Base-by-base conservation (phyloP, 2,888 invertebrate genomes). In the Strigamia maritima region DNA sequence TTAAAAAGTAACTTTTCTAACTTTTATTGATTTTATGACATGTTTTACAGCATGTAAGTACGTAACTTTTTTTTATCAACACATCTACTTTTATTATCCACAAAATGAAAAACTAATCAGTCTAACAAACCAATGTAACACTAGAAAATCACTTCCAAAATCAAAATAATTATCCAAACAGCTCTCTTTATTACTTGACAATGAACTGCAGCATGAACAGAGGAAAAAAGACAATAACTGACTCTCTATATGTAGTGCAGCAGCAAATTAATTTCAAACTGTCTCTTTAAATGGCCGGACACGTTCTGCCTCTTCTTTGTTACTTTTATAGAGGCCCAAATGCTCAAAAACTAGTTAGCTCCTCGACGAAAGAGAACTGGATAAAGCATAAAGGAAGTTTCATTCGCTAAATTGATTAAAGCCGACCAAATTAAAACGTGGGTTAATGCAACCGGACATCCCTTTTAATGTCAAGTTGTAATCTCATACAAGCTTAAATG, bases 361-460 rank as follows among this genome's bases (percentile, higher is more conserved):
- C 44, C 44, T 44, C 44, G 12, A 35, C 35, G 35, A 6, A n/a
- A 44, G n/a, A 16, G 44, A 12, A 44, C 44, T 44, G 44, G 44
- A 44, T 44, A 44, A 44, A 44, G 44, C 44, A n/a, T 44, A 16
- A n/a, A 44, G 16, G 44, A 16, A 3, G 44, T 44, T 44, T 24
- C 60, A 24, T 60, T 60, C 22, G 22, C 19, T 19, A 60, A 60
- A 19, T 60, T 60, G 60, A 24, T 24, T 60, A 60, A 60, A 60
- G 22, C 24, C 10, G 60, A 60, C 60, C 22, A 60, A 60, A 60
- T 60, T 60, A 60, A 60, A 60, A 60, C 60, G 8, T 22, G 19
- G 60, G 60, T 60, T 60, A 60, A 60, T 60, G 60, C 60, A 60
- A 60, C 60, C 60, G 19, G 60, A 19, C 60, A 60, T 60, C 24